Percentiles rank a stretch among this genome's conserved stretches.
Evolutionary conservation across 2,888 invertebrate genomes (phyloP).

Genomic region (Caenorhabditis sulstoni): DNA sequence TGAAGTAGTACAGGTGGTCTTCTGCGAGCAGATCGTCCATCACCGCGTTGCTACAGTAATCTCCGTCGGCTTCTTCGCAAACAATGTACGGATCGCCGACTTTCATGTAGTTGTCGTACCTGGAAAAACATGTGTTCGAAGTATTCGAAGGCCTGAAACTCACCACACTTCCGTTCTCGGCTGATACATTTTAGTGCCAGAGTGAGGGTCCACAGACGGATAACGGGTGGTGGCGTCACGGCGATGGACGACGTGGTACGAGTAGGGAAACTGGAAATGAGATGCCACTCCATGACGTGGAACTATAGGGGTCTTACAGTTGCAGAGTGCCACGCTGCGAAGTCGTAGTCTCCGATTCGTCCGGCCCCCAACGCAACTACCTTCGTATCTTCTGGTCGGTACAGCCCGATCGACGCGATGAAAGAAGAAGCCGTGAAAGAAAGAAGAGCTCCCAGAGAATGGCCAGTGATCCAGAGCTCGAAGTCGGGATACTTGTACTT

Average conservation of each 20-base stretch:
- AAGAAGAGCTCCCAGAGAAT: slow-evolving; percentile 40
- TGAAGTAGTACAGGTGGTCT: slow-evolving; percentile 51
- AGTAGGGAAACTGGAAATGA: slow-evolving; percentile 30
- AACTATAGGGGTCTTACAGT: slow-evolving; percentile 23
- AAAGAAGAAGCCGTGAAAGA: slow-evolving; percentile 25
- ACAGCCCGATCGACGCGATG: slow-evolving; percentile 15
- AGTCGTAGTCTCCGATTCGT: slow-evolving; percentile 28
- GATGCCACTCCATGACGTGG: neutral
- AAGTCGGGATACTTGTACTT: slow-evolving; percentile 39
- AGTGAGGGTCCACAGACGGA: slow-evolving; percentile 10
- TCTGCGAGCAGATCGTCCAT: neutral
- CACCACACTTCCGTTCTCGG: slow-evolving; percentile 49
- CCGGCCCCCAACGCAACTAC: slow-evolving; percentile 23
- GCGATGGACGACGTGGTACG: slow-evolving; percentile 43
- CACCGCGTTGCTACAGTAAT: slow-evolving; percentile 28
- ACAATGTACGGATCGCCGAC: slow-evolving; percentile 41
- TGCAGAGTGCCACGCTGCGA: slow-evolving; percentile 34
- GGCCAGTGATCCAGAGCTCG: slow-evolving; percentile 49
- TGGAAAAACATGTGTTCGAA: neutral
- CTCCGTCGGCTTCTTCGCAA: slow-evolving; percentile 48
- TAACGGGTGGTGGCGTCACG: slow-evolving; percentile 3
- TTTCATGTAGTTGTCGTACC: slow-evolving; percentile 50
- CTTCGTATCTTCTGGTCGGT: slow-evolving; percentile 40
- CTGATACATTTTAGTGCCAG: slow-evolving; percentile 22
- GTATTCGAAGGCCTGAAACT: neutral